Percentiles rank a stretch among this genome's conserved stretches.
These are phyloP conservation scores for Burhinus oedicnemus DNA, from an alignment of 2,113 vertebrate genomes.

Conservation along the genomic window DNA sequence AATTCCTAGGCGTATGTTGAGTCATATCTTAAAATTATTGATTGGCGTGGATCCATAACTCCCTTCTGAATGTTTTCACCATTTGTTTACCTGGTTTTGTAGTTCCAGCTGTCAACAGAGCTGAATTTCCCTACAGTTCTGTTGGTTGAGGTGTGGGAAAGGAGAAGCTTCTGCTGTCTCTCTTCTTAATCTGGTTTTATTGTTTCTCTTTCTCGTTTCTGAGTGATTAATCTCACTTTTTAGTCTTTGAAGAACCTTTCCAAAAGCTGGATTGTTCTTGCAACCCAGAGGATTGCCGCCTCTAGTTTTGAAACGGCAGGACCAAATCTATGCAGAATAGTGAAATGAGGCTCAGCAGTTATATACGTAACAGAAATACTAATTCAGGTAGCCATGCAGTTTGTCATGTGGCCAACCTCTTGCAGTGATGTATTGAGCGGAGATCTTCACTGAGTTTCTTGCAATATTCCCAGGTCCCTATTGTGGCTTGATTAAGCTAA, in stretches of 20 bases:
- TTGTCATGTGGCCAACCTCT: not conserved
- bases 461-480: not conserved
- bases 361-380: not conserved
- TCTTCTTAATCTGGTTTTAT: constrained; percentile 22
- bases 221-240: constrained; percentile 31
- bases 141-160: not conserved
- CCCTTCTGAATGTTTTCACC: not conserved
- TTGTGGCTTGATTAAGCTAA: not conserved
- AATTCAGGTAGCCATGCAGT: not conserved
- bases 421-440: not conserved
- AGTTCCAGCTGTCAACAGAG: not conserved
- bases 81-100: not conserved
- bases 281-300: not conserved
- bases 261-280: not conserved
- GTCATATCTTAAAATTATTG: not conserved
- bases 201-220: constrained; percentile 11
- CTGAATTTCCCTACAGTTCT: not conserved
- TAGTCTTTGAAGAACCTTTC: not conserved
- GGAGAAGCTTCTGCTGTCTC: not conserved
- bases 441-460: not conserved
- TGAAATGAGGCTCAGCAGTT: not conserved
- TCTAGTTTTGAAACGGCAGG: not conserved
- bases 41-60: not conserved
- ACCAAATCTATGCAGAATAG: not conserved
- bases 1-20: not conserved